A percentile compares a stretch with the other conserved stretches of the same genome.
These are phyloP conservation scores for Minunthozetes semirufus DNA, from an alignment of 2,888 invertebrate species.

Conservation along the genomic window DNA sequence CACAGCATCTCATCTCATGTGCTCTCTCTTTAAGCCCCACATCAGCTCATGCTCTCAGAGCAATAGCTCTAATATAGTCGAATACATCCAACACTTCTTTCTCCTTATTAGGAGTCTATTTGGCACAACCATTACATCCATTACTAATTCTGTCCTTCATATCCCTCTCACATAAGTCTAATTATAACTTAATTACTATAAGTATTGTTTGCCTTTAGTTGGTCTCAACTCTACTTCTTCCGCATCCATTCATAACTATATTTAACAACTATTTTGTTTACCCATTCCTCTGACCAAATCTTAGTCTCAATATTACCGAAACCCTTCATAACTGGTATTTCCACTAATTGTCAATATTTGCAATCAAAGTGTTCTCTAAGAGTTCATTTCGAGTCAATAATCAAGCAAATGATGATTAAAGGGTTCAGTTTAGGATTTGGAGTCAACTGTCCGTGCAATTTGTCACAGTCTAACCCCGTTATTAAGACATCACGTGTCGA, in stretches of 20 bases:
- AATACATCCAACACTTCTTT: conserved; percentile 19
- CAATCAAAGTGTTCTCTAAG: no score
- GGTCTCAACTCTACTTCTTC: neutral
- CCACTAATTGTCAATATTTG: no score
- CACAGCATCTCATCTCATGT: conserved; percentile 18
- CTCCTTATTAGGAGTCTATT: conserved; percentile 28
- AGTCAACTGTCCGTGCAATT: no score
- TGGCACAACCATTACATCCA: conserved; percentile 30
- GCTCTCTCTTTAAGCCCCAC: neutral
- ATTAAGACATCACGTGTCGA: no score
- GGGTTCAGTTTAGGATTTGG: no score
- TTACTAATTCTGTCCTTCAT: conserved; percentile 25
- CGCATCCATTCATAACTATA: conserved; percentile 23
- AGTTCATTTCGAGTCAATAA: no score
- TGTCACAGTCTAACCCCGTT: no score
- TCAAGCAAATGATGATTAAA: no score
- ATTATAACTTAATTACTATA: conserved; percentile 28
- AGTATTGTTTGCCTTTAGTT: conserved; percentile 5
- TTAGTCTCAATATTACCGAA: neutral
- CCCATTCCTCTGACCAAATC: neutral
- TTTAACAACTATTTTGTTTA: neutral
- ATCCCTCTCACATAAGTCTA: conserved; percentile 15
- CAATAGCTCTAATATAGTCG: neutral
- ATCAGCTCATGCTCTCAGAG: conserved; percentile 31
- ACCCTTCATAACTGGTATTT: neutral